phyloP scores from a whole-genome alignment of 2,113 vertebrate genomes.

The Chlamydotis undulata region DNA sequence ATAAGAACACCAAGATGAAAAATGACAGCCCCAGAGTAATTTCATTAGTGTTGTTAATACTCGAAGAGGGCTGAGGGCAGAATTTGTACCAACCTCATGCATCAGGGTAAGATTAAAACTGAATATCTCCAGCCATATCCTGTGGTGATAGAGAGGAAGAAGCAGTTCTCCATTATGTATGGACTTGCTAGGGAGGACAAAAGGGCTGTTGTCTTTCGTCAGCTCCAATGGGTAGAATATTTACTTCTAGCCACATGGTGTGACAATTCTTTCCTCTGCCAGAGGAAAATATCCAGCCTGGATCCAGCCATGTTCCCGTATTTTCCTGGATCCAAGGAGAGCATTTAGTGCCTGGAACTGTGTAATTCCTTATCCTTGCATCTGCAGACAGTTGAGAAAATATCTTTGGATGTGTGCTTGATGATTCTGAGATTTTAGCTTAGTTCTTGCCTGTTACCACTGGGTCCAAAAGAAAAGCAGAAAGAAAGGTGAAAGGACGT shows the following conservation, averaged over 20 bases:
- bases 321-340: not conserved
- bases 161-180: not conserved
- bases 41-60: conserved; percentile 38
- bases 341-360: not conserved
- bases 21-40: conserved; percentile 36
- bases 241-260: not conserved
- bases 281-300: not conserved
- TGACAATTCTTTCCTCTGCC: conserved; percentile 3
- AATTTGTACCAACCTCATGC: not conserved
- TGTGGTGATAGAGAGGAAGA: not conserved
- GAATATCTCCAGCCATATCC: not conserved
- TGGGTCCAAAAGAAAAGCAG: not conserved
- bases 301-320: not conserved
- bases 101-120: conserved; percentile 6
- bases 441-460: not conserved
- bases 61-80: not conserved
- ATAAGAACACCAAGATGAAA: conserved; percentile 33
- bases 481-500: not conserved
- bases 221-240: not conserved
- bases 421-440: not conserved
- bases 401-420: not conserved
- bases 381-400: not conserved
- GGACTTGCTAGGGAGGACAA: not conserved
- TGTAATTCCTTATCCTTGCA: not conserved
- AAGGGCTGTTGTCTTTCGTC: not conserved